phyloP scores from a whole-genome alignment of 2,797 vertebrate species.

The Clarias platycephalus region DNA sequence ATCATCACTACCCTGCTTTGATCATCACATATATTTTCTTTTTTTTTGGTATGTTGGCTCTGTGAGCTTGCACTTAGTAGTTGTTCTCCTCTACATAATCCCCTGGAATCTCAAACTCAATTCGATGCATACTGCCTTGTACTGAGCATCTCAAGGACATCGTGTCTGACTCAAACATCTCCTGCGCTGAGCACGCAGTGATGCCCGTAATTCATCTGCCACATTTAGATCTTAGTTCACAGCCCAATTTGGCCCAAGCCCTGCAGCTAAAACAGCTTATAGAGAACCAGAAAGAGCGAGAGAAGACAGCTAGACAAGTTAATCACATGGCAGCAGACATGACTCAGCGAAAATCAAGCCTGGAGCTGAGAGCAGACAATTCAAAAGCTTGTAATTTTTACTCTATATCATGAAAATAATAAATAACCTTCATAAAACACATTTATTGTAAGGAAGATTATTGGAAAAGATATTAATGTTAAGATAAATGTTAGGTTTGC shows the following conservation, averaged over 20 bases:
- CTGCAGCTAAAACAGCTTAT: conserved; percentile 2
- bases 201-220: background rate
- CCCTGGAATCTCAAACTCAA: background rate
- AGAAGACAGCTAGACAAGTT: background rate
- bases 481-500: background rate
- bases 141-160: background rate
- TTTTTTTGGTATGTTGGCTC: background rate
- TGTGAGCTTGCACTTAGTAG: background rate
- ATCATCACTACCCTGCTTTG: background rate
- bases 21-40: background rate
- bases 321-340: background rate
- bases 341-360: background rate
- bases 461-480: background rate
- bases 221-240: background rate
- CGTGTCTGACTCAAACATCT: background rate
- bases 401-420: no score
- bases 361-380: background rate
- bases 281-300: background rate
- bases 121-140: background rate
- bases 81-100: background rate
- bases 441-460: background rate
- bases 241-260: background rate
- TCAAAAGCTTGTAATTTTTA: background rate
- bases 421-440: background rate
- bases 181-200: background rate